phyloP scores from a whole-genome alignment of 2,888 invertebrate species.

The Drosophila meridionalis region DNA sequence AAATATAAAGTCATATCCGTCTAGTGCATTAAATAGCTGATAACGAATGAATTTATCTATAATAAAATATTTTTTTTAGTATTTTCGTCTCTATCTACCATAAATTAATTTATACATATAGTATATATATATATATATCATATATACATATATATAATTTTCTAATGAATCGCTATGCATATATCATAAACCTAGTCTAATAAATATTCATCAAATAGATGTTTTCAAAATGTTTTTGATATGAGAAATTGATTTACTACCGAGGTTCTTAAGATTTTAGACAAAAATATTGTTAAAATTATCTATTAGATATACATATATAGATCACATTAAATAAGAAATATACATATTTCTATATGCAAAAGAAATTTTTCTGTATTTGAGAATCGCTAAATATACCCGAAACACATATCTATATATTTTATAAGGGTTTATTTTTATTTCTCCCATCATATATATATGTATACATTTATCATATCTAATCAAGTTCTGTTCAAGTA shows the following conservation, averaged over 20 bases:
- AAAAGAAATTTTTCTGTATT: neutral
- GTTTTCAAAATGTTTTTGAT: neutral
- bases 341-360: neutral
- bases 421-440: neutral
- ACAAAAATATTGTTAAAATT: neutral
- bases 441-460: neutral
- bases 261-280: neutral
- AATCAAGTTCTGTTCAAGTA: conserved; percentile 4
- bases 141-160: neutral
- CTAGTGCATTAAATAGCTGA: neutral
- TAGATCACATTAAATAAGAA: neutral
- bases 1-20: neutral
- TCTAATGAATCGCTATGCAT: neutral
- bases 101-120: neutral
- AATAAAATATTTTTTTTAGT: neutral
- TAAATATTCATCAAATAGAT: neutral
- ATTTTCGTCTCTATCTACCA: neutral
- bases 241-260: neutral
- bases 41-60: neutral
- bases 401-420: neutral
- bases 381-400: neutral
- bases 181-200: neutral
- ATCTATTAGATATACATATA: neutral
- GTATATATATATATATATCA: neutral
- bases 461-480: neutral